Conservation (phyloP, 2,888 invertebrate species). For the Drosophila anomalata region DNA sequence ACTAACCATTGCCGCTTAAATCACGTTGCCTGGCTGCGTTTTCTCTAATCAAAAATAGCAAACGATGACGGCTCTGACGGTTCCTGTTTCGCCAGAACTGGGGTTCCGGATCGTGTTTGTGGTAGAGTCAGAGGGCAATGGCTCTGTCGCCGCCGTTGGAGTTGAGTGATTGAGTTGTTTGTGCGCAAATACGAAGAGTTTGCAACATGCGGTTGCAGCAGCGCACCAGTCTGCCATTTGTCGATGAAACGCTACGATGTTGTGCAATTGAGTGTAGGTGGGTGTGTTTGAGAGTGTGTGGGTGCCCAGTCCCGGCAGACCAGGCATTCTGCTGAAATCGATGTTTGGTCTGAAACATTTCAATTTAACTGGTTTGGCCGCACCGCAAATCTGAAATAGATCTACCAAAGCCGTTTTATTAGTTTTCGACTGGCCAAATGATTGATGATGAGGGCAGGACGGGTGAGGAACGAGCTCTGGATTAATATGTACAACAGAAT, state of each 20-base stretch:
- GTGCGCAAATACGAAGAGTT: slow-evolving; percentile 59
- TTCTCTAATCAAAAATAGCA: slow-evolving; percentile 76
- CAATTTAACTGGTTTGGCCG: slow-evolving; percentile 26
- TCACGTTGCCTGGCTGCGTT: slow-evolving; percentile 59
- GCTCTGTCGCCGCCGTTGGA: slow-evolving; percentile 24
- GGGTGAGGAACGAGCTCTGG: background rate
- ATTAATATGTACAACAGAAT: background rate
- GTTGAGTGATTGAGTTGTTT: slow-evolving; percentile 76
- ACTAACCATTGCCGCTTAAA: slow-evolving; percentile 48
- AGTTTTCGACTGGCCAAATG: slow-evolving; percentile 29
- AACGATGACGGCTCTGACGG: slow-evolving; percentile 52
- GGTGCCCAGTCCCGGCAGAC: slow-evolving; percentile 37
- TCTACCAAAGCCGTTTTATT: slow-evolving; percentile 43
- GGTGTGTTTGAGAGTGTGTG: background rate
- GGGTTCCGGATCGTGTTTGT: slow-evolving; percentile 2
- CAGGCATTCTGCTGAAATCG: slow-evolving; percentile 39
- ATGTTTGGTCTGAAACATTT: slow-evolving; percentile 43
- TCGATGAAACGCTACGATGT: slow-evolving; percentile 38
- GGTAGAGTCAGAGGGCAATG: slow-evolving; percentile 20
- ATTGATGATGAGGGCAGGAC: slow-evolving; percentile 12
- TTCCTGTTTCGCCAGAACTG: slow-evolving; percentile 14
- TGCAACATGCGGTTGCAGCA: slow-evolving; percentile 54
- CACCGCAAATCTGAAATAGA: slow-evolving; percentile 53
- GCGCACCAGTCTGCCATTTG: slow-evolving; percentile 49
- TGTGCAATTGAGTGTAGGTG: slow-evolving; percentile 18